Percentiles rank a stretch among this genome's conserved stretches.
These are phyloP conservation scores for Apeltes quadracus DNA, from an alignment of 2,113 vertebrate genomes.

Conservation along the genomic window DNA sequence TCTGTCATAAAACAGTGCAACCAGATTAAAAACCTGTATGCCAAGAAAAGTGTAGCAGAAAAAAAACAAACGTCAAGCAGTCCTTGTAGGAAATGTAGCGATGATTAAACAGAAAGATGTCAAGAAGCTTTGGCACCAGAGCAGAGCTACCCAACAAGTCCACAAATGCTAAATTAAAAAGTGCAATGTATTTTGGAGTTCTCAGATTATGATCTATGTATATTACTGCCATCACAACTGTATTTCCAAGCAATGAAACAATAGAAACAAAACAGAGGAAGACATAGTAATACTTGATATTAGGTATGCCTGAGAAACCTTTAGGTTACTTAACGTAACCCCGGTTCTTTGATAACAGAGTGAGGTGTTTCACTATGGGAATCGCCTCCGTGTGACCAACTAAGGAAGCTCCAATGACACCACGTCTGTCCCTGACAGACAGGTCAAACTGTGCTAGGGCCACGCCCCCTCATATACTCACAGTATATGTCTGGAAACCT, in stretches of 20 bases:
- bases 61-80: constrained; percentile 34
- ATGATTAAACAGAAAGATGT: constrained; percentile 71
- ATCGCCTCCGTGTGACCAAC: no score
- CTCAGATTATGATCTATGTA: constrained; percentile 62
- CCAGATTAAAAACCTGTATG: no score
- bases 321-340: no score
- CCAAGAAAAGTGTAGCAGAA: no score
- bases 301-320: constrained; percentile 66
- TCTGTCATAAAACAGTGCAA: no score
- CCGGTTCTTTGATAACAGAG: no score
- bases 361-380: no score
- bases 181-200: constrained; percentile 75
- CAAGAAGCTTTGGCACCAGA: constrained; percentile 74
- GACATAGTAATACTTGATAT: constrained; percentile 69
- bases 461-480: no score
- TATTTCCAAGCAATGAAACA: constrained; percentile 67
- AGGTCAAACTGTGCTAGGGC: no score
- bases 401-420: no score
- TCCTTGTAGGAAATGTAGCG: constrained; percentile 59
- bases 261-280: constrained; percentile 68
- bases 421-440: no score
- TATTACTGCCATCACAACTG: constrained; percentile 65
- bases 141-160: constrained; percentile 71
- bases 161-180: constrained; percentile 75
- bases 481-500: no score